Base-by-base conservation (phyloP, 2,113 vertebrate species). In the Neomonachus schauinslandi region DNA sequence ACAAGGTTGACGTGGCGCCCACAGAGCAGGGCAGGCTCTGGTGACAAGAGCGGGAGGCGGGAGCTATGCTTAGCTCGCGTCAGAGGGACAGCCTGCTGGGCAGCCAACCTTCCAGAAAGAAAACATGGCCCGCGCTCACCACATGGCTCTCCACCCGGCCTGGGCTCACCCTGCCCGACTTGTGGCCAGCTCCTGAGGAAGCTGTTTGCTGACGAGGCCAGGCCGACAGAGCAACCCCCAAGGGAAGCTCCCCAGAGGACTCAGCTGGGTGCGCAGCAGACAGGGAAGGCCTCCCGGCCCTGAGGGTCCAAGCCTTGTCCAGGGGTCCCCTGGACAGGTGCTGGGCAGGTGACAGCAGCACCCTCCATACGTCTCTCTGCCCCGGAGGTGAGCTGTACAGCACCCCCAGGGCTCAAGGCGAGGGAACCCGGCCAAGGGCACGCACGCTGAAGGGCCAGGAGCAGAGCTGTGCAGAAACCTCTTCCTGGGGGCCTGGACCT, bases 381-480 rank as follows among this genome's bases (percentile, higher is more conserved):
- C 82, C 39, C 1, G 11, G 57, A 63, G 10, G 9, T 12, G 57
- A 31, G 57, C 36, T 19, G 39, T 3, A 42, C 1, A 2, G 39
- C 24, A 11, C 0, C 81, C 26, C 24, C 51, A 19, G 14, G 24
- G 74, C 71, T 39, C 36, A 16, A 4, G 36, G 81, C 4, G 36
- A 36, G 55, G 14, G 8, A 15, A 61, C 24, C 55, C 31, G 9
- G n/a, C 55, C 22, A 5, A 18, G 55, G 28, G 81, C 55, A 11
- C 18, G 6, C 51, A 3, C 4, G 2, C 1, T 2, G 16, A 53
- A 51, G 3, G 74, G 74, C 57, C 36, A 0, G 42, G 24, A 2
- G 14, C 4, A 4, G 22, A 28, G 14, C 7, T 0, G 11, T 15
- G 5, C 5, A 0, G 63, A 28, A 31, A 33, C 63, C 63, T 28